phyloP scores from a whole-genome alignment of 2,797 vertebrate genomes.

The Helicolenus hilgendorfi region DNA sequence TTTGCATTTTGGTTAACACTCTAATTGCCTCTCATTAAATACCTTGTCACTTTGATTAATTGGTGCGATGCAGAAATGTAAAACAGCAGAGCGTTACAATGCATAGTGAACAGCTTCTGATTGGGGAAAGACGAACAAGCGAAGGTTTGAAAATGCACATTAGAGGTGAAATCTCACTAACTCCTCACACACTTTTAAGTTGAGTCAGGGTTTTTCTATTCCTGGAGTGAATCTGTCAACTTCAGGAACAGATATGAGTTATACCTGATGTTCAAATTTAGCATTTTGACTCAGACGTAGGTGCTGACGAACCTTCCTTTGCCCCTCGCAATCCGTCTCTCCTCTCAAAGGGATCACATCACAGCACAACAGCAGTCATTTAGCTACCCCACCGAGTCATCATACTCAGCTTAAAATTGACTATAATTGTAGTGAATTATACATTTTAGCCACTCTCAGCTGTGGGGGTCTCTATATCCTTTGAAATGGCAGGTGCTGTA shows the following conservation, averaged over 20 bases:
- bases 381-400: slow-evolving; percentile 12
- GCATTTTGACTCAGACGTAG: not conserved
- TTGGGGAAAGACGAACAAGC: slow-evolving; percentile 47
- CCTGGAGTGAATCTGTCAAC: not conserved
- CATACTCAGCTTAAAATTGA: slow-evolving; percentile 39
- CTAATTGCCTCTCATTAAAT: slow-evolving; percentile 91
- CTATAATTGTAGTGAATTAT: slow-evolving; percentile 50
- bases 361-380: slow-evolving; percentile 31
- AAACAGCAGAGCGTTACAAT: slow-evolving; percentile 80
- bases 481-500: slow-evolving; percentile 35
- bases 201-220: slow-evolving; percentile 21
- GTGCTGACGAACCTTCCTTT: not conserved
- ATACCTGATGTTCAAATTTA: not conserved
- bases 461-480: not conserved
- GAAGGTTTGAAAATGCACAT: slow-evolving; percentile 37
- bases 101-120: slow-evolving; percentile 62
- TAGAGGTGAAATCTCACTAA: slow-evolving; percentile 26
- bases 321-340: not conserved
- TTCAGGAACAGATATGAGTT: not conserved
- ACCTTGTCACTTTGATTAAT: slow-evolving; percentile 91
- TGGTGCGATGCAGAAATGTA: slow-evolving; percentile 84
- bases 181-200: slow-evolving; percentile 19
- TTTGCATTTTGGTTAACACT: slow-evolving; percentile 88
- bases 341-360: slow-evolving; percentile 14
- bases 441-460: slow-evolving; percentile 20